Conservation (phyloP, 2,888 invertebrate genomes). For the Drosophila demipolita region DNA sequence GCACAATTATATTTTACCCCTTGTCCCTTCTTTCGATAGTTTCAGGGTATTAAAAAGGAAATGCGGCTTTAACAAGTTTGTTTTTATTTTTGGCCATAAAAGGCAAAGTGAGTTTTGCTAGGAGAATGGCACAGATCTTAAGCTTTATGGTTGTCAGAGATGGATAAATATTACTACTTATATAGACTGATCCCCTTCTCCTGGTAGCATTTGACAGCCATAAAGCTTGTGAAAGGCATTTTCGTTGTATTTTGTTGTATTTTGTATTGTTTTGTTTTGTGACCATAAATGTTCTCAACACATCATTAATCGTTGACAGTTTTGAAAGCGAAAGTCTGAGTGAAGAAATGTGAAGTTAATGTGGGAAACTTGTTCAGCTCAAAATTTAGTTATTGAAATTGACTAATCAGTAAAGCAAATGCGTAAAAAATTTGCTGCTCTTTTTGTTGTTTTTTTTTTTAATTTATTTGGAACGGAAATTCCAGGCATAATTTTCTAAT, state of each 20-base stretch:
- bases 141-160: slow-evolving; percentile 7
- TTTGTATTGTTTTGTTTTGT: not conserved
- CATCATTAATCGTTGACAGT: slow-evolving; percentile 48
- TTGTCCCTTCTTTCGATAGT: not conserved
- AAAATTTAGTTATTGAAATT: not conserved
- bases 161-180: slow-evolving; percentile 37
- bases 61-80: slow-evolving; percentile 39
- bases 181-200: slow-evolving; percentile 18
- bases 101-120: slow-evolving; percentile 21
- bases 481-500: slow-evolving; percentile 79
- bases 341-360: slow-evolving; percentile 19
- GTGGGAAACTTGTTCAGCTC: slow-evolving; percentile 5
- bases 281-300: slow-evolving; percentile 37
- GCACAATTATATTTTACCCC: not conserved
- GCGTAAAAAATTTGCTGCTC: slow-evolving; percentile 41
- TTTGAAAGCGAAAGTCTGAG: slow-evolving; percentile 16
- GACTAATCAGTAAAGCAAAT: slow-evolving; percentile 53
- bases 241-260: slow-evolving; percentile 9
- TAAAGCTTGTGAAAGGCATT: slow-evolving; percentile 55
- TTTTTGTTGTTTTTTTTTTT: slow-evolving; percentile 14
- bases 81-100: slow-evolving; percentile 26
- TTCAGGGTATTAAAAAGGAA: slow-evolving; percentile 8
- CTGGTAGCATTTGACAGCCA: slow-evolving; percentile 26
- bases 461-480: slow-evolving; percentile 61
- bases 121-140: slow-evolving; percentile 19